A percentile compares a stretch with the other conserved stretches of the same genome.
phyloP scores from a whole-genome alignment of 92 coral and sea anemone species.

The Porites evermanni region DNA sequence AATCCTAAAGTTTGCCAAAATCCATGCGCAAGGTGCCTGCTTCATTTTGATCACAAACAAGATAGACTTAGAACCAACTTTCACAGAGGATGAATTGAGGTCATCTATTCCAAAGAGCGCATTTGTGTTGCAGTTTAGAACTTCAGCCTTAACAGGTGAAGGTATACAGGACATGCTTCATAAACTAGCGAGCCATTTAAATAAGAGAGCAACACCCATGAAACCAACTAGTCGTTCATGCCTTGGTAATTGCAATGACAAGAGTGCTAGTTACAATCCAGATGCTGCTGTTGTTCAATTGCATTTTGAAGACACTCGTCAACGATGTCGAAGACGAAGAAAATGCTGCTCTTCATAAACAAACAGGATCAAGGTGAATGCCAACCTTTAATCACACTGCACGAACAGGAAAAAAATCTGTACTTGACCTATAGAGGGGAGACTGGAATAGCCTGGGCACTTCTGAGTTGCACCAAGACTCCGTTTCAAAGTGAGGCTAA shows the following conservation, averaged over 20 bases:
- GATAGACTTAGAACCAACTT: slow-evolving; percentile 70
- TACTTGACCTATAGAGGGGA: no score
- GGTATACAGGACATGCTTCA: slow-evolving; percentile 72
- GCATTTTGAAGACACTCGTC: background rate
- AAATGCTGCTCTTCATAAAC: background rate
- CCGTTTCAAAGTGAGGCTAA: no score
- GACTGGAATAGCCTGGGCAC: no score
- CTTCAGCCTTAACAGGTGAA: slow-evolving; percentile 81
- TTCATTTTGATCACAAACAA: slow-evolving; percentile 78
- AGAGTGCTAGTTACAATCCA: background rate
- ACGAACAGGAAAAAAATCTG: no score
- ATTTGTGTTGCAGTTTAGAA: slow-evolving; percentile 48
- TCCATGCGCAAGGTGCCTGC: slow-evolving; percentile 66
- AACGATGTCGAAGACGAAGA: slow-evolving; percentile 6
- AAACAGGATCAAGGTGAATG: background rate
- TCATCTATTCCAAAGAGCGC: background rate
- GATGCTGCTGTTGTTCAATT: background rate
- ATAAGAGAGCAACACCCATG: slow-evolving; percentile 36
- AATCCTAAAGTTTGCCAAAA: slow-evolving; percentile 23
- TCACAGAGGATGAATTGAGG: slow-evolving; percentile 42
- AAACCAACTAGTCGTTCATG: slow-evolving; percentile 2
- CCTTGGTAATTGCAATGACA: no score
- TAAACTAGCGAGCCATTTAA: slow-evolving; percentile 20
- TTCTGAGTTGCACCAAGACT: no score
- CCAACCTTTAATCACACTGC: no score